Conservation (phyloP, 2,888 invertebrate genomes). For the Desoria tigrina region DNA sequence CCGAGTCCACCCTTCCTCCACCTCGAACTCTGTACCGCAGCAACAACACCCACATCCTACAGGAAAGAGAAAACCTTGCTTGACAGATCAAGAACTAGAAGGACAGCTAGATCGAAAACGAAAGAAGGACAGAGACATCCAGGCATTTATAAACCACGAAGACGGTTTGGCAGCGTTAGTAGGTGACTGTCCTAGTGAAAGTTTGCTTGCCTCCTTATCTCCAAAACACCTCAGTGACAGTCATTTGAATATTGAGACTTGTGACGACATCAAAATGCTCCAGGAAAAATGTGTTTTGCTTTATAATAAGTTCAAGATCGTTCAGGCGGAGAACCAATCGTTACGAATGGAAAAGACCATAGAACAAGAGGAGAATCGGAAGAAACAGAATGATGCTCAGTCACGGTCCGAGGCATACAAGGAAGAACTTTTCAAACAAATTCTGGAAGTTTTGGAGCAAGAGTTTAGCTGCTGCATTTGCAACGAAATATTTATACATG, state of each 20-base stretch:
- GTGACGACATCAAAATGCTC: background rate
- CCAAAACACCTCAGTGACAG: too few relatives aligned
- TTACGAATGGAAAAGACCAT: constrained; percentile 62
- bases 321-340: background rate
- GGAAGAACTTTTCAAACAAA: constrained; percentile 56
- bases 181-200: too few relatives aligned
- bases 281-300: background rate
- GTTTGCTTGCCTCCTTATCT: too few relatives aligned
- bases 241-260: background rate
- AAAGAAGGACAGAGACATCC: too few relatives aligned
- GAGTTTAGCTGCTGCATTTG: constrained; percentile 76
- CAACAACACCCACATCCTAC: too few relatives aligned
- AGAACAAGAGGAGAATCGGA: constrained; percentile 54
- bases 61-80: too few relatives aligned
- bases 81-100: too few relatives aligned
- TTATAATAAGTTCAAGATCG: background rate
- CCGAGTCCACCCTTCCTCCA: too few relatives aligned
- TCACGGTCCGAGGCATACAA: constrained; percentile 43
- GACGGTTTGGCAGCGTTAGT: too few relatives aligned
- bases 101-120: too few relatives aligned
- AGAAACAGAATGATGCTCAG: constrained; percentile 40
- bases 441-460: constrained; percentile 66
- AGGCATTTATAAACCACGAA: too few relatives aligned
- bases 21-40: too few relatives aligned
- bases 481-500: constrained; percentile 70